A percentile compares a stretch with the other conserved stretches of the same genome.
phyloP scores from a whole-genome alignment of 92 coral and sea anemone genomes.

The Pocillopora grandis region DNA sequence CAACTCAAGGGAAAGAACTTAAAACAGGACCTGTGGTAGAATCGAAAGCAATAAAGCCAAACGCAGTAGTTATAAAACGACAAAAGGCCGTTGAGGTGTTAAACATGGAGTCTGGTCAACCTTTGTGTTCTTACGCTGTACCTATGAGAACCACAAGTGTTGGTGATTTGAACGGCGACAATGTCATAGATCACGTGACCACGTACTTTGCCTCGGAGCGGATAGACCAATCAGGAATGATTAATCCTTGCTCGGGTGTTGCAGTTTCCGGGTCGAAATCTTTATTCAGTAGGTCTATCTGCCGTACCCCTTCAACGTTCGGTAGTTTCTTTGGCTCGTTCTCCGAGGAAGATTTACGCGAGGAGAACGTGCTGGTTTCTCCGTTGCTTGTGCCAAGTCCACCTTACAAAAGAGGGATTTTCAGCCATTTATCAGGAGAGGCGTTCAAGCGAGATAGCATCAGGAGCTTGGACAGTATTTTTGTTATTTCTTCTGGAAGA shows the following conservation, averaged over 20 bases:
- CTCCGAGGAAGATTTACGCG: conserved; percentile 51
- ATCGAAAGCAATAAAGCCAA: conserved; percentile 29
- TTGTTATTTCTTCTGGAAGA: conserved; percentile 76
- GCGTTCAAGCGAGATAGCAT: conserved; percentile 60
- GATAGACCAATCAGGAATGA: conserved; percentile 28
- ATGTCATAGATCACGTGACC: conserved; percentile 75
- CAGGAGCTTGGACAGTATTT: conserved; percentile 74
- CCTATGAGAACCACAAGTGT: conserved; percentile 59
- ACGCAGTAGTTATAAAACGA: conserved; percentile 74
- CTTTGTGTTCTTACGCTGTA: conserved; percentile 66
- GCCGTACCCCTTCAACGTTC: conserved; percentile 46
- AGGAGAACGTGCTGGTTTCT: conserved; percentile 70
- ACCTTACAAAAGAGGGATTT: conserved; percentile 80
- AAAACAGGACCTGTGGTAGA: conserved; percentile 11
- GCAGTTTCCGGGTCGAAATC: conserved; percentile 59
- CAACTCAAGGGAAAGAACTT: neutral
- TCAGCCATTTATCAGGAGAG: conserved; percentile 84
- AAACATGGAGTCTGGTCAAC: conserved; percentile 73
- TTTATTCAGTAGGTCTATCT: conserved; percentile 65
- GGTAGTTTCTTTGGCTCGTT: conserved; percentile 47
- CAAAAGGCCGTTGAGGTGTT: conserved; percentile 81
- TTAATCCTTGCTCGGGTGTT: conserved; percentile 74
- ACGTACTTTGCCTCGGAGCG: conserved; percentile 64
- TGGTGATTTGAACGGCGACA: conserved; percentile 86
- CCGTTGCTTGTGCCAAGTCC: conserved; percentile 82